Evolutionary conservation across 2,797 vertebrate genomes (phyloP), one percentile per base, ranked within the genome.

Genomic region (Babyrousa celebensis): DNA sequence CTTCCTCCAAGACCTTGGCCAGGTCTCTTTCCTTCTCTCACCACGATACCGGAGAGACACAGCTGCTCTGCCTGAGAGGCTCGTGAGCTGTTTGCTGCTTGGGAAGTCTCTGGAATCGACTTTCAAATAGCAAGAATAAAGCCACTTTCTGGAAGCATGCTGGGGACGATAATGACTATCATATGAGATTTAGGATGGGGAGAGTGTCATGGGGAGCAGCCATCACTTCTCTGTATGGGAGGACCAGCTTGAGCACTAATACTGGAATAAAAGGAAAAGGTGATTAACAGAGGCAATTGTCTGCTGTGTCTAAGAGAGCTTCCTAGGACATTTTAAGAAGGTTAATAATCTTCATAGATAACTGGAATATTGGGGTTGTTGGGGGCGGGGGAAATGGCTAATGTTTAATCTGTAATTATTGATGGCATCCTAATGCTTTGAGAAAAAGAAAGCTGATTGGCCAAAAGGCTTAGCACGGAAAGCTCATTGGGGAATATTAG

Each of bases 311-410:
- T 91, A 98, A 91, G 89, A 96, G 97, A 97, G 94, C 95, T 97
- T 98, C 97, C 97, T 32, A 80, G 97, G 91, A 94, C 82, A 94
- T 92, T 98, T 98, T 94, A 98, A 97, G 95, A 95, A 98, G 97
- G 97, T 97, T 98, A 98, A 98, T 98, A 96, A 98, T 98, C 98
- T 87, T 98, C 94, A 87, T 77, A 96, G 97, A 98, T 71, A 98
- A 96, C 92, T 93, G 96, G 97, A 97, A 96, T 98, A 96, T 97
- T 98, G 97, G 79, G 91, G 85, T 97, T 98, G 94, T 97, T 96
- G 97, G 92, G 89, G 80, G 92, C 43, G 91, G 60, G 91, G 71
- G 92, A 70, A 71, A 96, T 91, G 97, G 97, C 83, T 97, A 96
- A 96, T 96, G 96, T 95, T 97, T 18, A 0, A 98, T 96, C 93